A percentile compares a stretch with the other conserved stretches of the same genome.
Evolutionary conservation across 2,888 invertebrate genomes (phyloP).

Genomic region (Rhaphigaster nebulosa): DNA sequence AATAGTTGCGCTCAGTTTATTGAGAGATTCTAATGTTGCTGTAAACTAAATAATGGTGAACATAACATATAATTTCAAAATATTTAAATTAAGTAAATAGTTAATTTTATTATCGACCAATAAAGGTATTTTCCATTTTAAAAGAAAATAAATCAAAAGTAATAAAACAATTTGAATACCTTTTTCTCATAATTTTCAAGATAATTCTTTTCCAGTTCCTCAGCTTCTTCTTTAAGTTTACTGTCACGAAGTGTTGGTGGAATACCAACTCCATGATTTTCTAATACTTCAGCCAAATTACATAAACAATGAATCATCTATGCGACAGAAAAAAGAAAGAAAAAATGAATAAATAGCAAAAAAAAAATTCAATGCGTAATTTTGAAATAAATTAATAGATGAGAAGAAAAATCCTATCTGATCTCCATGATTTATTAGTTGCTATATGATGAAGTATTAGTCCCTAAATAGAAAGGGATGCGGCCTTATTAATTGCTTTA

Average conservation of each 20-base stretch:
- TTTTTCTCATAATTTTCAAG: slow-evolving; percentile 69
- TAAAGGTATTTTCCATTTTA: neutral
- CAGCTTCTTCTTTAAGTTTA: slow-evolving; percentile 70
- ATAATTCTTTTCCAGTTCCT: slow-evolving; percentile 74
- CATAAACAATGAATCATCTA: slow-evolving; percentile 78
- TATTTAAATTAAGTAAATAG: neutral
- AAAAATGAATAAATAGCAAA: neutral
- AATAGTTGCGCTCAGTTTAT: slow-evolving; percentile 59
- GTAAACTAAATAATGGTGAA: slow-evolving; percentile 57
- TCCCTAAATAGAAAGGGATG: too few species aligned
- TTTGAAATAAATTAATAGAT: too few species aligned
- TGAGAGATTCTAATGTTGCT: slow-evolving; percentile 49
- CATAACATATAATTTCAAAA: neutral
- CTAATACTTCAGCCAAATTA: slow-evolving; percentile 74
- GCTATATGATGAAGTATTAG: too few species aligned
- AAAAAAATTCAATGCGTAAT: neutral
- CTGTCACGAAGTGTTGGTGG: slow-evolving; percentile 72
- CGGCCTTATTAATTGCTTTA: too few species aligned
- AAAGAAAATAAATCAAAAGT: neutral
- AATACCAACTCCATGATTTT: slow-evolving; percentile 68
- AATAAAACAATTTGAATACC: slow-evolving; percentile 55
- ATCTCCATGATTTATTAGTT: too few species aligned
- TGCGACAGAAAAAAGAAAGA: neutral
- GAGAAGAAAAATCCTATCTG: too few species aligned
- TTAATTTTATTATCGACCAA: neutral